These are phyloP conservation scores for Hycleus phaleratus DNA, from an alignment of 1,140 invertebrate species.

Conservation along the genomic window DNA sequence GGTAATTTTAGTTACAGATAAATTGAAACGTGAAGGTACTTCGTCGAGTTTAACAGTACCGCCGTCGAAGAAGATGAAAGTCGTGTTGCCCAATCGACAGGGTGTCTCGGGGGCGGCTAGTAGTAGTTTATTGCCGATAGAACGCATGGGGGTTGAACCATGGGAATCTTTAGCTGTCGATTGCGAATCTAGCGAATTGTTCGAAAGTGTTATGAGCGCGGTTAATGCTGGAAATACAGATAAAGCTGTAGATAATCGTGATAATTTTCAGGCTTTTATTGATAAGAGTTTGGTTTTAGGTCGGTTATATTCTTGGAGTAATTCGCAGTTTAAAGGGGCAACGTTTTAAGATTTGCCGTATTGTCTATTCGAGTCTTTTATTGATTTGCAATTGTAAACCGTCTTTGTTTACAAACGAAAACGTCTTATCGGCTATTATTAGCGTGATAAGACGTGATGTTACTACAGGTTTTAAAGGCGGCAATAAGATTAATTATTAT, in stretches of 20 bases:
- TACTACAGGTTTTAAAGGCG: conserved; percentile 59
- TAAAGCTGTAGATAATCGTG: conserved; percentile 37
- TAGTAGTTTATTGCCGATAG: conserved; percentile 32
- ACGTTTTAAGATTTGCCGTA: conserved; percentile 70
- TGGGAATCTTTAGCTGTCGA: conserved; percentile 53
- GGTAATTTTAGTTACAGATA: conserved; percentile 15
- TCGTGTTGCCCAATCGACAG: conserved; percentile 32
- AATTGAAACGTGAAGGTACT: conserved; percentile 33
- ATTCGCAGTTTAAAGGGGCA: conserved; percentile 58
- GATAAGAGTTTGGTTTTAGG: not conserved
- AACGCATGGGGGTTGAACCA: conserved; percentile 40
- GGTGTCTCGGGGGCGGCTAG: conserved; percentile 34
- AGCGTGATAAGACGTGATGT: conserved; percentile 75
- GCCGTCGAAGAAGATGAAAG: conserved; percentile 48
- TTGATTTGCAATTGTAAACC: conserved; percentile 76
- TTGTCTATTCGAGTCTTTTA: conserved; percentile 68
- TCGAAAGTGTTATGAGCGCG: conserved; percentile 50
- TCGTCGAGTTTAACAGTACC: conserved; percentile 38
- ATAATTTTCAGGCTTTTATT: no score
- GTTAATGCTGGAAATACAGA: conserved; percentile 55
- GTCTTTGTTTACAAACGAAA: conserved; percentile 70
- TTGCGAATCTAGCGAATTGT: conserved; percentile 52
- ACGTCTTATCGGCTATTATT: conserved; percentile 70
- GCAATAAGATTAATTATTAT: conserved; percentile 68
- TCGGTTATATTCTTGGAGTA: conserved; percentile 48